Percentiles rank a stretch among this genome's conserved stretches.
phyloP scores from a whole-genome alignment of 1,140 invertebrate species.

The Caenorhabditis tropicalis region DNA sequence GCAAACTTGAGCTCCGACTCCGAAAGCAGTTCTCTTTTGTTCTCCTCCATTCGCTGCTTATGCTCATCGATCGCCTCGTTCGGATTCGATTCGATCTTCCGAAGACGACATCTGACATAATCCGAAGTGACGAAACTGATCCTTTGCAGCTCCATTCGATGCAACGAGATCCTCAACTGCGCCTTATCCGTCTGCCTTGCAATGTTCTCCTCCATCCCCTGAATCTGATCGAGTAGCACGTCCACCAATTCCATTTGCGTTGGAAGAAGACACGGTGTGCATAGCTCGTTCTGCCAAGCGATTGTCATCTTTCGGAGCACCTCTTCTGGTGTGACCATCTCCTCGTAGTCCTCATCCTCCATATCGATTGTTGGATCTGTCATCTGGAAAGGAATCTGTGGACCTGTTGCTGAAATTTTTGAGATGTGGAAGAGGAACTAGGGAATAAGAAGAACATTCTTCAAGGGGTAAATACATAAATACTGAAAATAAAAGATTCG shows the following conservation, averaged over 20 bases:
- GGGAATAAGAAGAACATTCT: too few species aligned
- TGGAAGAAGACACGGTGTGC: constrained; percentile 14
- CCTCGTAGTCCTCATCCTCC: not conserved
- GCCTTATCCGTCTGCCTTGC: not conserved
- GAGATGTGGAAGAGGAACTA: too few species aligned
- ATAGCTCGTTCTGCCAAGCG: constrained; percentile 5
- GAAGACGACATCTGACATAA: not conserved
- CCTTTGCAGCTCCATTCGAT: not conserved
- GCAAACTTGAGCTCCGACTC: not conserved
- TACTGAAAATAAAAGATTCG: too few species aligned
- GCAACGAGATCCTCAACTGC: constrained; percentile 11
- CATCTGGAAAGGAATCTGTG: too few species aligned
- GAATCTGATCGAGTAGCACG: not conserved
- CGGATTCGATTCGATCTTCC: not conserved
- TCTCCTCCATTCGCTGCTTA: not conserved
- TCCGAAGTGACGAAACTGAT: constrained; percentile 28
- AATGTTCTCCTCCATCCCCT: constrained; percentile 1
- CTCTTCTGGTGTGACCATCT: not conserved
- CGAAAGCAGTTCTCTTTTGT: not conserved
- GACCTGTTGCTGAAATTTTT: too few species aligned
- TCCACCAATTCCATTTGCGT: not conserved
- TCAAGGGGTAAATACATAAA: too few species aligned
- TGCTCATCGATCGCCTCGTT: not conserved
- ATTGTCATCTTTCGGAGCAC: not conserved
- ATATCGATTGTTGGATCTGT: not conserved